phyloP scores from a whole-genome alignment of 2,113 vertebrate genomes.

The Sylvilagus bachmani region DNA sequence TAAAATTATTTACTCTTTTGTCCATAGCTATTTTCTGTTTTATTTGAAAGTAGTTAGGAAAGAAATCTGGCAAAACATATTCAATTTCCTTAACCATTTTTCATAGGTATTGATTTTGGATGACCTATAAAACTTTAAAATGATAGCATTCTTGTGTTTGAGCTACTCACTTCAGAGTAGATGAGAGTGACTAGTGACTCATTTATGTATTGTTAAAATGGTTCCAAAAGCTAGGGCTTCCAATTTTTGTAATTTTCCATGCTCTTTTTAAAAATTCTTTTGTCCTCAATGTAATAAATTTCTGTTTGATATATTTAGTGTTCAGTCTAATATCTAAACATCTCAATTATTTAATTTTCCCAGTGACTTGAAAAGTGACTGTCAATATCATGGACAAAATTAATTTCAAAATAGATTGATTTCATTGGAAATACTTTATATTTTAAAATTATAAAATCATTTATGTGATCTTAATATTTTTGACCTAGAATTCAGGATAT shows the following conservation, averaged over 20 bases:
- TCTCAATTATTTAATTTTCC: constrained; percentile 2
- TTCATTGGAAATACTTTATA: neutral
- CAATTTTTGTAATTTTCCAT: neutral
- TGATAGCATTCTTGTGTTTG: neutral
- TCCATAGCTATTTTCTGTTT: neutral
- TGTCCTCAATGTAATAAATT: neutral
- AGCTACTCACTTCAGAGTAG: neutral
- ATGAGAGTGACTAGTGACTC: neutral
- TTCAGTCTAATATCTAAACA: neutral
- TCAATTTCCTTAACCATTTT: neutral
- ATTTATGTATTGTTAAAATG: neutral
- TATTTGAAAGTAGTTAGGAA: neutral
- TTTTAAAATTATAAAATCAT: neutral
- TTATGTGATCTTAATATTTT: neutral
- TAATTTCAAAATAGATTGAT: neutral
- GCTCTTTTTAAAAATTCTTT: neutral
- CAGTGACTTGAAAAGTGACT: neutral
- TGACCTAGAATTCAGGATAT: neutral
- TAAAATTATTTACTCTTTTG: neutral
- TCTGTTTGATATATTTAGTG: neutral
- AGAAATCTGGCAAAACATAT: neutral
- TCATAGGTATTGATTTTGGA: neutral
- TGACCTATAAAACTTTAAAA: neutral
- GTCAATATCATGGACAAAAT: neutral
- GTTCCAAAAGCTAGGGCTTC: neutral